Evolutionary conservation across 2,888 invertebrate species (phyloP), one percentile per base, ranked within the genome.

Genomic region (Agrotis segetum): DNA sequence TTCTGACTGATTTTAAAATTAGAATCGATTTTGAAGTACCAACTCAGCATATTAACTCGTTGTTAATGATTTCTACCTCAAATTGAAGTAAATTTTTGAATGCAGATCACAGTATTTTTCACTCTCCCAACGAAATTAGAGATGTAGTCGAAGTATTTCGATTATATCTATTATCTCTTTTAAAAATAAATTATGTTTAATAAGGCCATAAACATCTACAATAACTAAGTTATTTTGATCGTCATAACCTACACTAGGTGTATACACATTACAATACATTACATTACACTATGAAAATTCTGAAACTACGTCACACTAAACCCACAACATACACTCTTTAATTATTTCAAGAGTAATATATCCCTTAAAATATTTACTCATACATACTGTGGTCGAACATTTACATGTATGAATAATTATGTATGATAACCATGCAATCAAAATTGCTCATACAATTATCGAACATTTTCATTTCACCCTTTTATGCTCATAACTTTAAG

Each of bases 361-460:
- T 9, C 24, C 16, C 14, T n/a, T 71, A 44, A 59, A 66, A 78
- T 63, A 66, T 74, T 60, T 63, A 56, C 49, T 14, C 46, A 24
- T 19, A 46, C 19, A 69, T 50, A 70, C 56, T 52, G 47, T 29
- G 47, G 62, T 47, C 13, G n/a, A 58, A 52, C 2, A 70, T 70
- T 64, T 50, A 46, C 19, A 53, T 62, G 0, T n/a, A 55, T 65
- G 55, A 76, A 81, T 81, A n/a, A n/a, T n/a, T n/a, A 81, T 76
- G 53, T 46, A 69, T 71, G 59, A 47, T 53, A 61, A 58, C 53
- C 49, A 50, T 49, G 58, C 55, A 64, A 71, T 71, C 64, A 70
- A 82, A 75, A 29, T 79, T 70, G n/a, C 47, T 74, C 62, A 67
- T 77, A 34, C 67, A 71, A 63, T 80, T 61, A 71, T 61, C 24